Evolutionary conservation across 1,140 invertebrate genomes (phyloP), one percentile per base, ranked within the genome.

Genomic region (Drosophila sp.): DNA sequence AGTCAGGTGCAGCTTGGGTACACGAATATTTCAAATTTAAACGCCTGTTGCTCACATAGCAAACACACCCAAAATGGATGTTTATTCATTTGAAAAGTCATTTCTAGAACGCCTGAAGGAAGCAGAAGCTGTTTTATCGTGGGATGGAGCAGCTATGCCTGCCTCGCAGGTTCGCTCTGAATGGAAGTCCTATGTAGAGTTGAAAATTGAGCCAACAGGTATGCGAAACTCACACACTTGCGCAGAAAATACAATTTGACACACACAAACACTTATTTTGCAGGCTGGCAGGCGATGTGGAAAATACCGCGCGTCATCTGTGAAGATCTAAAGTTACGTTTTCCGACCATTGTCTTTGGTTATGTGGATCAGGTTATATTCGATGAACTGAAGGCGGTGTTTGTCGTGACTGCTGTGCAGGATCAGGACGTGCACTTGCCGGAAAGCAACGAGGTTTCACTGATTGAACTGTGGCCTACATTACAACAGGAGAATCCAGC

Each of bases 251-350:
- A 13, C 25, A 48, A 29, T 38, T 13, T 27, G 14, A 51, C 8
- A 9, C 34, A 40, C 38, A 64, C 11, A n/a, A 9, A 7, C 7
- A 76, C 13, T 41, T 32, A 48, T 36, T 25, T 46, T 27, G 21
- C 43, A 71, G 94, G 94, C 4, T 95, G 94, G 94, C 93, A 94
- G 80, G 94, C 94, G 1, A 72, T 95, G 16, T 95, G 94, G 94
- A 94, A 94, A 89, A 94, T 95, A 67, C 93, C 94, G 13, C 91
- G 94, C 6, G 67, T 92, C 5, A 93, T 92, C 16, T 95, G 94
- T 48, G 93, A 94, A 78, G 92, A 93, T 21, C 91, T 94, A 0
- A 90, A 93, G 48, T 91, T 95, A 11, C 92, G 93, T 9, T 95
- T 93, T 91, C 94, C 94, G 0, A 93, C 93, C 0, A 92, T 94